Evolutionary conservation across 2,113 vertebrate genomes (phyloP).

Genomic region (Phyllostomus discolor): DNA sequence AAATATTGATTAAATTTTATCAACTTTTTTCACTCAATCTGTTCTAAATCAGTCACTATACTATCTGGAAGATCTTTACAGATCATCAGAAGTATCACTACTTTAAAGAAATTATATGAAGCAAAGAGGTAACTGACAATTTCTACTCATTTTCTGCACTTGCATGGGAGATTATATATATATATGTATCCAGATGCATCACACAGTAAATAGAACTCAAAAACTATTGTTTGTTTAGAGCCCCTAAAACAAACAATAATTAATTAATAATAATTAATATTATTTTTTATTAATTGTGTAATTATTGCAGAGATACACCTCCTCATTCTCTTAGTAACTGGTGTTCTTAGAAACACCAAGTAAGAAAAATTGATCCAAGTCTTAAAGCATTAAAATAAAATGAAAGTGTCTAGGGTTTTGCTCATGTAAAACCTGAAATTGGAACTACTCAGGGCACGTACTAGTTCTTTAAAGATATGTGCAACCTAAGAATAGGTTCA

Average conservation of each 20-base stretch:
- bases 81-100: background rate
- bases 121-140: background rate
- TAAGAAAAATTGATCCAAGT: background rate
- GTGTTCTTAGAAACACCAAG: background rate
- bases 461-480: constrained; percentile 41
- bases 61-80: background rate
- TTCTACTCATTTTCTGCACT: background rate
- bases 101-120: background rate
- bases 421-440: background rate
- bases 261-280: too few relatives aligned
- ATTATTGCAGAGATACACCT: background rate
- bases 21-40: background rate
- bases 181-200: background rate
- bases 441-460: background rate
- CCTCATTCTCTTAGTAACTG: background rate
- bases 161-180: background rate
- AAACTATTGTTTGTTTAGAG: background rate
- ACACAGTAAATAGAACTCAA: background rate
- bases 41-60: background rate
- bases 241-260: too few relatives aligned
- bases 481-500: background rate
- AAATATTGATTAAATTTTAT: background rate
- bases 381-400: background rate
- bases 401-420: background rate
- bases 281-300: too few relatives aligned